These are phyloP conservation scores for Nematolebias whitei DNA, from an alignment of 2,113 vertebrate genomes.

Conservation along the genomic window DNA sequence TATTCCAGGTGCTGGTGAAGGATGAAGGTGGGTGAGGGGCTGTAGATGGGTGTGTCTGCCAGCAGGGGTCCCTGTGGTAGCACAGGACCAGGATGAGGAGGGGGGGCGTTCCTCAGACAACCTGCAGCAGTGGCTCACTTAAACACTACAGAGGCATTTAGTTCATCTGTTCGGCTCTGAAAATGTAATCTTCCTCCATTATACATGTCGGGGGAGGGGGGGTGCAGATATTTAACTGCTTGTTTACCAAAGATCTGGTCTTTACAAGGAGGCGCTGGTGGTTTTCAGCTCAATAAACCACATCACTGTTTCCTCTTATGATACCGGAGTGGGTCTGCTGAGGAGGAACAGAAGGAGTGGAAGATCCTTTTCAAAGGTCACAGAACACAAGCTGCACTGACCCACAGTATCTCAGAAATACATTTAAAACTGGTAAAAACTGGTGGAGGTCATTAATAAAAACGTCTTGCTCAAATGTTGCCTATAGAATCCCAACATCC, in stretches of 20 bases:
- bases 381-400: too few relatives aligned
- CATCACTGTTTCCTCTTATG: neutral
- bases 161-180: constrained; percentile 40
- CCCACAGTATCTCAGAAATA: too few relatives aligned
- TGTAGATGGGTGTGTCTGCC: neutral
- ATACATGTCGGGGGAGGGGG: constrained; percentile 60
- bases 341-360: too few relatives aligned
- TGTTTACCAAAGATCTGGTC: neutral
- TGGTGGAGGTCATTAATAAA: too few relatives aligned
- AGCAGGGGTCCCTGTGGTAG: constrained; percentile 72
- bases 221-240: neutral
- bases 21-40: neutral
- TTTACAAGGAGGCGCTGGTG: neutral
- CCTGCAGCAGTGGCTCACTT: constrained; percentile 54
- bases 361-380: too few relatives aligned
- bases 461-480: too few relatives aligned
- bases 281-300: neutral
- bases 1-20: constrained; percentile 22
- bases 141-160: constrained; percentile 63
- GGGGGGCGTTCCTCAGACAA: neutral
- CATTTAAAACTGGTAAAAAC: too few relatives aligned
- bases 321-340: too few relatives aligned
- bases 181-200: constrained; percentile 64
- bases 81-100: neutral
- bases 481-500: too few relatives aligned